Percentiles rank a stretch among this genome's conserved stretches.
Evolutionary conservation across 35 echinoderm and acorn worm genomes (phyloP).

Genomic region (Ophiothrix spiculata): DNA sequence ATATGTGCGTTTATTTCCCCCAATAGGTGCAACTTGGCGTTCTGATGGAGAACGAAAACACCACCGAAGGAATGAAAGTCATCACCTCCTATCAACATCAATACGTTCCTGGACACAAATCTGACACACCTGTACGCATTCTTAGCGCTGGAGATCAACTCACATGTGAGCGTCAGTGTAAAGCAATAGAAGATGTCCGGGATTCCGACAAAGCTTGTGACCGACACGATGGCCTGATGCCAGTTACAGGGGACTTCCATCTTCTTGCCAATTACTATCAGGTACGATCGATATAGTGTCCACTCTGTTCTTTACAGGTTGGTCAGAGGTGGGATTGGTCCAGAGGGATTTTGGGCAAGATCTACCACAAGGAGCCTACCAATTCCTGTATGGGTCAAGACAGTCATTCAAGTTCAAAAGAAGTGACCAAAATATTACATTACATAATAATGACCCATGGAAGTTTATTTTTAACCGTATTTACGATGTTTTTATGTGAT

Average conservation of each 20-base stretch:
- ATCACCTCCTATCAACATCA: slow-evolving; percentile 42
- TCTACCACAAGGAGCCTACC: no score
- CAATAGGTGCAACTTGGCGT: slow-evolving; percentile 40
- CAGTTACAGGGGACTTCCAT: slow-evolving; percentile 50
- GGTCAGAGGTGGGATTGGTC: no score
- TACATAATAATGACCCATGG: no score
- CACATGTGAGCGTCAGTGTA: slow-evolving; percentile 38
- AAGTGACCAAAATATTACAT: no score
- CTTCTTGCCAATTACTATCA: slow-evolving; percentile 47
- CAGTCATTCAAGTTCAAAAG: no score
- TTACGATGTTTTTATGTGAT: no score
- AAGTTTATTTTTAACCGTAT: no score
- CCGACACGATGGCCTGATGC: slow-evolving; percentile 33
- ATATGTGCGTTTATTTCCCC: no score
- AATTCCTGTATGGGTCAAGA: no score
- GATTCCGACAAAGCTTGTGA: slow-evolving; percentile 25
- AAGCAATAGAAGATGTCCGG: slow-evolving; percentile 47
- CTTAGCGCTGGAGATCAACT: slow-evolving; percentile 33
- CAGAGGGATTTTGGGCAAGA: no score
- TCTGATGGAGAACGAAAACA: slow-evolving; percentile 56
- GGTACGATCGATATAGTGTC: slow-evolving; percentile 20
- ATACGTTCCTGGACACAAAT: slow-evolving; percentile 42
- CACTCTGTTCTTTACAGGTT: no score
- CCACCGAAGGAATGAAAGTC: slow-evolving; percentile 31
- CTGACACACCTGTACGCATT: slow-evolving; percentile 16